Evolutionary conservation across 2,797 vertebrate genomes (phyloP).

Genomic region (Paguma larvata): DNA sequence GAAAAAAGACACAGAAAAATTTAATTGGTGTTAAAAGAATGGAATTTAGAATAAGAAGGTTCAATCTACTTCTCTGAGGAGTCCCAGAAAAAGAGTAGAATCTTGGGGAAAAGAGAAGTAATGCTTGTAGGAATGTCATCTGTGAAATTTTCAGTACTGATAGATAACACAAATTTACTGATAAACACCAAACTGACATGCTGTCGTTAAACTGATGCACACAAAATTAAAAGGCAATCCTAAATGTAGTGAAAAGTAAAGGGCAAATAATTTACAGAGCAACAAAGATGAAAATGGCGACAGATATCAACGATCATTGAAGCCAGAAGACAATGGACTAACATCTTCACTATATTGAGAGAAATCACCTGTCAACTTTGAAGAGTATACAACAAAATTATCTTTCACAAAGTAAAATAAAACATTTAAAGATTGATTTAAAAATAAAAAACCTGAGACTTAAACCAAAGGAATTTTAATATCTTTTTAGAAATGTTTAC

Average conservation of each 20-base stretch:
- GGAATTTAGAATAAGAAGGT: neutral
- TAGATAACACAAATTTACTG: neutral
- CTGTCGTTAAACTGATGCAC: neutral
- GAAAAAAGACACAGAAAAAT: neutral
- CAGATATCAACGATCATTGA: neutral
- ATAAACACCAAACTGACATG: neutral
- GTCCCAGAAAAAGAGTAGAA: neutral
- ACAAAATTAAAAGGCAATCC: neutral
- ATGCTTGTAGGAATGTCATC: neutral
- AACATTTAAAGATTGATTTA: neutral
- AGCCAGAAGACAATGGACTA: neutral
- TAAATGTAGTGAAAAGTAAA: neutral
- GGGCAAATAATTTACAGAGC: neutral
- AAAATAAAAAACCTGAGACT: neutral
- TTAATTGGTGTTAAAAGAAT: neutral
- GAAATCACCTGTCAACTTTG: neutral
- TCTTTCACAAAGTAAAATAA: neutral
- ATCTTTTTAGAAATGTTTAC: no score
- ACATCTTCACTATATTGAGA: neutral
- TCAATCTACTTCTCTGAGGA: neutral
- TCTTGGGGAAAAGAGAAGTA: neutral
- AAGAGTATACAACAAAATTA: neutral
- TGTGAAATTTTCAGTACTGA: neutral
- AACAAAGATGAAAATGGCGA: neutral
- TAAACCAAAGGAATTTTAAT: neutral